These are phyloP conservation scores for Amia ocellicauda DNA, from an alignment of 2,113 vertebrate genomes.

Conservation along the genomic window DNA sequence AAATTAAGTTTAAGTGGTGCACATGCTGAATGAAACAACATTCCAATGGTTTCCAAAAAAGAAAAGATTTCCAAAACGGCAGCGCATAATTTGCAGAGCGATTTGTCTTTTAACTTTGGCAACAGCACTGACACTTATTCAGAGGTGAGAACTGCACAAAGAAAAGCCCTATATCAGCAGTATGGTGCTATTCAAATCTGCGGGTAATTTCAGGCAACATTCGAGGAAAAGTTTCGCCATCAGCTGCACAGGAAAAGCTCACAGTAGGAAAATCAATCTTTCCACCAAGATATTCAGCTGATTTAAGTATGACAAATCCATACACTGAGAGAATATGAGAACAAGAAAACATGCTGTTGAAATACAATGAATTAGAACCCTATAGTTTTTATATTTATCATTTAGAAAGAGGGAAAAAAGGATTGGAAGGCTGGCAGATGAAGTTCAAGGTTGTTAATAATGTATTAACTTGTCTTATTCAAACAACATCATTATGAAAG, in stretches of 20 bases:
- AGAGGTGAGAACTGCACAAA: slow-evolving; percentile 33
- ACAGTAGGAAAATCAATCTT: slow-evolving; percentile 4
- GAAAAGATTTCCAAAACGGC: background rate
- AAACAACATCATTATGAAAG: too few relatives aligned
- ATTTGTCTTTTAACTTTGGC: slow-evolving; percentile 14
- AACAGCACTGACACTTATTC: slow-evolving; percentile 21
- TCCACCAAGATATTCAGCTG: background rate
- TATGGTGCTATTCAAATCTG: background rate
- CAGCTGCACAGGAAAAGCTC: background rate
- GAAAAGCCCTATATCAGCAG: background rate
- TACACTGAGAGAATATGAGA: background rate
- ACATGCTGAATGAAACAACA: slow-evolving; percentile 30
- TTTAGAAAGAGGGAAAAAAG: background rate
- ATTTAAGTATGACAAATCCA: background rate
- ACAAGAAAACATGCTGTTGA: background rate
- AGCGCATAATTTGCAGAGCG: slow-evolving; percentile 14
- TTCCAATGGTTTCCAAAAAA: slow-evolving; percentile 17
- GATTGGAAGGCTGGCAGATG: background rate
- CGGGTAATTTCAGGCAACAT: background rate
- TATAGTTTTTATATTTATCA: too few relatives aligned
- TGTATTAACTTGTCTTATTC: too few relatives aligned
- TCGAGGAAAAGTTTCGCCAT: background rate
- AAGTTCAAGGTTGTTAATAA: background rate
- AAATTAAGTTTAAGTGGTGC: slow-evolving; percentile 35
- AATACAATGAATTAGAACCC: background rate